These are phyloP conservation scores for Hippocampus kuda DNA, from an alignment of 2,797 vertebrate species.

Conservation along the genomic window DNA sequence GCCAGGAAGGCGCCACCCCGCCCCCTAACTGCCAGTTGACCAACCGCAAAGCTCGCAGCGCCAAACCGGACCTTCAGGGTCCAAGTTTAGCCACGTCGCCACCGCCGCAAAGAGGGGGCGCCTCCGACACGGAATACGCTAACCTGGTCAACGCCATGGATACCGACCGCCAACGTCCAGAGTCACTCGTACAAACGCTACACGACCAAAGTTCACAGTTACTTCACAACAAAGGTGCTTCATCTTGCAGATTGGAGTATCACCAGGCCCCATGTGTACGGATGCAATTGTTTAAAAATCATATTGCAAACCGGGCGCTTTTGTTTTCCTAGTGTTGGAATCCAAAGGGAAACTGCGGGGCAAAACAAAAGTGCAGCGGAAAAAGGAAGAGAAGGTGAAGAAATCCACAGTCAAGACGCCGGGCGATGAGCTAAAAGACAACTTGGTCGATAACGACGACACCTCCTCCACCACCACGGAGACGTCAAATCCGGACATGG, in stretches of 20 bases:
- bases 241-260: neutral
- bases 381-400: constrained; percentile 84
- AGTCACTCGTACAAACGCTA: constrained; percentile 71
- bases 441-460: constrained; percentile 85
- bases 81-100: constrained; percentile 42
- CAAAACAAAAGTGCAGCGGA: constrained; percentile 83
- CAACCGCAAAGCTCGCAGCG: constrained; percentile 70
- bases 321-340: constrained; percentile 45
- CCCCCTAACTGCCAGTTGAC: constrained; percentile 59
- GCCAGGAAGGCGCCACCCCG: constrained; percentile 57
- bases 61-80: constrained; percentile 70
- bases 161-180: constrained; percentile 86
- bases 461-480: constrained; percentile 98
- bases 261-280: too few relatives aligned
- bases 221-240: constrained; percentile 84
- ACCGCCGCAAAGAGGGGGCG: constrained; percentile 63
- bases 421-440: constrained; percentile 87
- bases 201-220: constrained; percentile 78
- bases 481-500: constrained; percentile 93
- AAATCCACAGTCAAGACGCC: constrained; percentile 73
- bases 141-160: constrained; percentile 91
- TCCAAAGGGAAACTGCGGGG: constrained; percentile 82
- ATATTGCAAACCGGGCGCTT: neutral
- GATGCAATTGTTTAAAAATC: too few relatives aligned
- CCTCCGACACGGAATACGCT: constrained; percentile 76